Evolutionary conservation across 1,140 invertebrate species (phyloP).

Genomic region (Drosophila leontia): DNA sequence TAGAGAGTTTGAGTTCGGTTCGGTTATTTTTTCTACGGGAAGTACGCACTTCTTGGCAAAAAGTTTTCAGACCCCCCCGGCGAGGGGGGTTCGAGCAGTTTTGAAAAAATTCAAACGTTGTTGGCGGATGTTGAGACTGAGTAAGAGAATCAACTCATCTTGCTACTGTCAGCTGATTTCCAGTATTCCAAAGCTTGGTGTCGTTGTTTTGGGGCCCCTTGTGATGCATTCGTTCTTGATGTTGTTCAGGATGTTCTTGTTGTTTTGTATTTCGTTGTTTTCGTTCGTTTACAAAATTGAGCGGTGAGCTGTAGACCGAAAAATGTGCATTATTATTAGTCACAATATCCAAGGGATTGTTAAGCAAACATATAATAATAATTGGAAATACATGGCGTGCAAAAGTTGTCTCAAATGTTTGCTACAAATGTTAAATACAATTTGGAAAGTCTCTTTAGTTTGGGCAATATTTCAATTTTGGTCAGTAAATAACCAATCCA

Average conservation of each 20-base stretch:
- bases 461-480: not conserved
- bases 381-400: conserved; percentile 44
- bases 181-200: conserved; percentile 52
- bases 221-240: conserved; percentile 72
- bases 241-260: conserved; percentile 52
- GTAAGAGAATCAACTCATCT: conserved; percentile 25
- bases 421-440: conserved; percentile 59
- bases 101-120: conserved; percentile 81
- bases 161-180: conserved; percentile 55
- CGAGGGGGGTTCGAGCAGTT: conserved; percentile 49
- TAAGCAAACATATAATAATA: conserved; percentile 43
- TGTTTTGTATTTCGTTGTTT: conserved; percentile 69
- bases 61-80: conserved; percentile 37
- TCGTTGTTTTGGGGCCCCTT: conserved; percentile 67
- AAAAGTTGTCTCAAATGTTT: conserved; percentile 27
- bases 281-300: conserved; percentile 84
- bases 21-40: conserved; percentile 56
- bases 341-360: not conserved
- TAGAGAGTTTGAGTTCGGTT: conserved; percentile 48
- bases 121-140: conserved; percentile 62
- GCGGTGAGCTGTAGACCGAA: conserved; percentile 64
- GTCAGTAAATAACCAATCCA: too few relatives aligned
- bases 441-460: conserved; percentile 34
- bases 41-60: conserved; percentile 73
- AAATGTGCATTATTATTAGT: conserved; percentile 1